A percentile compares a stretch with the other conserved stretches of the same genome.
phyloP scores from a whole-genome alignment of 2,797 vertebrate species.

The Rallus crepitans region DNA sequence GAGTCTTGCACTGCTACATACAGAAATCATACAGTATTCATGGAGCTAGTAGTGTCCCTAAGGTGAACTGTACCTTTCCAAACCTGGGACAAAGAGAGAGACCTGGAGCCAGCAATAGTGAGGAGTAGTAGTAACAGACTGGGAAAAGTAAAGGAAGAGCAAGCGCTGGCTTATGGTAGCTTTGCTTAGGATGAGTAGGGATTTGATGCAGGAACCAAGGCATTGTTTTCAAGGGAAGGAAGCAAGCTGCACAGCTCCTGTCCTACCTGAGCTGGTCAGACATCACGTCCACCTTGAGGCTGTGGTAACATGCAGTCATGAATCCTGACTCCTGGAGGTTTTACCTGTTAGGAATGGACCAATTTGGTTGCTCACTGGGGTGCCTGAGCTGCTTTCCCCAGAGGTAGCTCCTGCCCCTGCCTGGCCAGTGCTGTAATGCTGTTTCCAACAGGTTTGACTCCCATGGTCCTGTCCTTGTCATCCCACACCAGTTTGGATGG shows the following conservation, averaged over 20 bases:
- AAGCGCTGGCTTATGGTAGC: background rate
- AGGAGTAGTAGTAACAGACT: background rate
- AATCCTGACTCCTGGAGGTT: background rate
- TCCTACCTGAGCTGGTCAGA: background rate
- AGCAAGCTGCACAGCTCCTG: background rate
- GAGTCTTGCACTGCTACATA: rapidly evolving
- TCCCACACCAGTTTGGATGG: background rate
- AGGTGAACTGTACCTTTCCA: background rate
- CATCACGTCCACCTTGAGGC: background rate
- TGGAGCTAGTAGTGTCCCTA: background rate
- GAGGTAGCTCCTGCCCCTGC: background rate
- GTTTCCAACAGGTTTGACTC: background rate
- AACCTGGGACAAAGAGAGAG: background rate
- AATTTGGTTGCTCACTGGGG: background rate
- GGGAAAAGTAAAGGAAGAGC: background rate
- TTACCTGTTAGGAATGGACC: background rate
- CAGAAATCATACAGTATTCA: background rate
- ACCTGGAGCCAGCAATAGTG: background rate
- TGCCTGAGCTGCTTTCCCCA: background rate
- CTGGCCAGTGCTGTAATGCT: background rate
- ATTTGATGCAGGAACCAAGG: background rate
- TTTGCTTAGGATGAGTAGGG: background rate
- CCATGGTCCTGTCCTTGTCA: background rate
- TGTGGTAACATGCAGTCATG: background rate
- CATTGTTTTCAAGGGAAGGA: background rate